These are phyloP conservation scores for Cryptus viduatorius DNA, from an alignment of 2,888 invertebrate genomes.

Conservation along the genomic window DNA sequence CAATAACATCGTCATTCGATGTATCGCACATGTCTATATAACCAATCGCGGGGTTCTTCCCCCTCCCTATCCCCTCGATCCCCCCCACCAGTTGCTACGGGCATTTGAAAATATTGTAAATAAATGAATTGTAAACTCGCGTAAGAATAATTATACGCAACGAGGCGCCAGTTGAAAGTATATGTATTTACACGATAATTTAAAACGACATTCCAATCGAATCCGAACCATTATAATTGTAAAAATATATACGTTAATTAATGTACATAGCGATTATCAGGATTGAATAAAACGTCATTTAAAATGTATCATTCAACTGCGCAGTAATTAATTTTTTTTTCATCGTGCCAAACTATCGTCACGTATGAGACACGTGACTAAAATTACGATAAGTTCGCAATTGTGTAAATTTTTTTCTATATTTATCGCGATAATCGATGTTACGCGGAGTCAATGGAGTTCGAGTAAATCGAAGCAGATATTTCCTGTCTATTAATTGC, in stretches of 20 bases:
- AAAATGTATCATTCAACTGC: not conserved
- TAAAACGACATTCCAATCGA: not conserved
- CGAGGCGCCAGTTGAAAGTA: not conserved
- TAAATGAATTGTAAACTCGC: not conserved
- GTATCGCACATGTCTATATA: not conserved
- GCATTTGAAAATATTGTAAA: not conserved
- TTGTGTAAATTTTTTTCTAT: not conserved
- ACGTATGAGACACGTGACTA: not conserved
- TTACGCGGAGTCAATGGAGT: not conserved
- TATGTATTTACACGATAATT: not conserved
- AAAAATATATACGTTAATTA: not conserved
- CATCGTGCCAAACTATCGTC: not conserved
- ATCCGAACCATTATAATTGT: not conserved
- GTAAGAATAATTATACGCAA: not conserved
- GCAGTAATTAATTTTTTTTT: not conserved
- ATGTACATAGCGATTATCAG: slow-evolving; percentile 23
- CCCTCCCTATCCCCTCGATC: not conserved
- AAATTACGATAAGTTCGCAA: not conserved
- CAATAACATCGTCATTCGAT: not conserved
- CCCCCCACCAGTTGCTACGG: not conserved
- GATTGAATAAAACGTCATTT: slow-evolving; percentile 27
- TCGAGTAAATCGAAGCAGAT: not conserved
- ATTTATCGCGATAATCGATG: not conserved
- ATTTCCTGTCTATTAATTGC: not conserved
- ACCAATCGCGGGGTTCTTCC: no score